A percentile compares a stretch with the other conserved stretches of the same genome.
These are phyloP conservation scores for Notiomystis cincta DNA, from an alignment of 2,113 vertebrate genomes.

Conservation along the genomic window DNA sequence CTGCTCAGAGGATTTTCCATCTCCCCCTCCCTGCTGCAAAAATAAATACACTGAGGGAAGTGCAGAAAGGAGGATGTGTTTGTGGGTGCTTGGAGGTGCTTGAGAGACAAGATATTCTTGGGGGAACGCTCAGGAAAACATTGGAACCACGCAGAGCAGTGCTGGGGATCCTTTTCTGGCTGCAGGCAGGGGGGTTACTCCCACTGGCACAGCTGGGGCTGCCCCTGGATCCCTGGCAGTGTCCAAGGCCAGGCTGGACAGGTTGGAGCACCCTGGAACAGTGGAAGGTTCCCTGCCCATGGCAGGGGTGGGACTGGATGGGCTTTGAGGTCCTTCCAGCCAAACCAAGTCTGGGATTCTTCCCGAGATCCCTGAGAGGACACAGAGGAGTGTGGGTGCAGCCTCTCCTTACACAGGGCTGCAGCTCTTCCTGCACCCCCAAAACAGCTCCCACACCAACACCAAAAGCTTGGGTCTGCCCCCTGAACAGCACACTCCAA, in stretches of 20 bases:
- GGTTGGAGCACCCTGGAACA: accelerated
- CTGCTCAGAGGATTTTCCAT: slow-evolving; percentile 45
- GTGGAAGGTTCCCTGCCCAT: not conserved
- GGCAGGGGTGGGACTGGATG: not conserved
- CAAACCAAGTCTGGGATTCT: not conserved
- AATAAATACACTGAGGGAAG: not conserved
- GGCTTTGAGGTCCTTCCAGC: not conserved
- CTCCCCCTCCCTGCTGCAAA: not conserved
- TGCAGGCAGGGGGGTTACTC: not conserved
- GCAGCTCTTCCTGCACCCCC: not conserved
- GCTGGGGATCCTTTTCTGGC: not conserved
- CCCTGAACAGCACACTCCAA: not conserved
- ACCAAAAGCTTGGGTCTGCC: not conserved
- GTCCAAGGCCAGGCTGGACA: accelerated
- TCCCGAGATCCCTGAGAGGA: not conserved
- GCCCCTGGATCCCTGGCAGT: not conserved
- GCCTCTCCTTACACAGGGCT: not conserved
- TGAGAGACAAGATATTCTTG: not conserved
- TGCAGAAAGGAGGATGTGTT: not conserved
- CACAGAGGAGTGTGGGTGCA: not conserved
- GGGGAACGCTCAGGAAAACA: not conserved
- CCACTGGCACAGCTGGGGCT: not conserved
- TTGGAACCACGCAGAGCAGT: not conserved
- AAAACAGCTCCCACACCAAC: not conserved
- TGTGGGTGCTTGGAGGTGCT: not conserved